Base-by-base conservation (phyloP, 2,113 vertebrate species). In the Columba livia region DNA sequence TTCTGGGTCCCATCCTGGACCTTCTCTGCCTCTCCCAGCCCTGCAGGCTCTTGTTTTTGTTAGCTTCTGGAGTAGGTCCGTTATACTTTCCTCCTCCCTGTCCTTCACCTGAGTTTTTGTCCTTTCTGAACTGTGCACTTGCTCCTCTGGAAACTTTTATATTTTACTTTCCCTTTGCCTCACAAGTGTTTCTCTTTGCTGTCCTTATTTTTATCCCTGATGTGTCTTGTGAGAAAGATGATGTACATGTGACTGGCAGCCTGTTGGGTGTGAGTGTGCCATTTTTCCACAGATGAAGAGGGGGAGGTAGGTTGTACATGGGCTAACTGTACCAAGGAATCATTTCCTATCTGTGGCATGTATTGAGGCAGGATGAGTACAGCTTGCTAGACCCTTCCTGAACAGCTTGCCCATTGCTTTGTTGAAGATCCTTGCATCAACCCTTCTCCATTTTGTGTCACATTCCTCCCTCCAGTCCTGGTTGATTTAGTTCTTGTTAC, bases 131-230 rank as follows among this genome's bases (percentile, higher is more conserved):
- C 36, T 5, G 13, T 58, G 42, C 9, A 5, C 18, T 61, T 50
- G 7, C 53, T 64, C 18, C 32, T 72, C 69, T 51, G 78, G 42
- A 71, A 50, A 48, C 16, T 7, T 78, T 12, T 61, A 15, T 56
- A 48, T 57, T 84, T 94, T 15, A 13, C 54, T 90, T 85, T 50
- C n/a, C 31, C 5, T 51, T 90, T 87, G 32, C 51, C 50, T 72
- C 61, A 34, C 17, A 34, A 78, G 12, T 36, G 11, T 81, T 95
- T 90, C 32, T 78, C 57, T 78, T 83, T 50, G 38, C 71, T 42
- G 9, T 51, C 86, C 42, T 92, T 90, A 60, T 90, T 79, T 94
- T 85, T 67, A 36, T 85, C 31, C 20, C 23, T 86, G 53, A 61
- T 61, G 24, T 36, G 42, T 67, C 65, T 65, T 90, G 65, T 87